Percentiles rank a stretch among this genome's conserved stretches.
These are phyloP conservation scores for Rhabditoides inermis DNA, from an alignment of 2,888 invertebrate species.

Conservation along the genomic window DNA sequence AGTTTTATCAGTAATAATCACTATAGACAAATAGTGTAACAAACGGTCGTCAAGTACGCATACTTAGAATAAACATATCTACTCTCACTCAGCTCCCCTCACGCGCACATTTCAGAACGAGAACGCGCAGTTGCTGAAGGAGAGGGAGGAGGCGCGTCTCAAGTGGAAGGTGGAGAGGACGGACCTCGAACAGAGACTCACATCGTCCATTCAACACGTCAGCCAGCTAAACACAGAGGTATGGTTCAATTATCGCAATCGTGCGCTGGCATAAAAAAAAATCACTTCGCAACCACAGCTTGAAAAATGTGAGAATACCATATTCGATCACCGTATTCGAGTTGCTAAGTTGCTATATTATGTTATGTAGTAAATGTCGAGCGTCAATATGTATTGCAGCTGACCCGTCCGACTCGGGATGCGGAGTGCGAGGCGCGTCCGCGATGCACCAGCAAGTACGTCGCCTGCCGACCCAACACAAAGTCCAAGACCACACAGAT, in stretches of 20 bases:
- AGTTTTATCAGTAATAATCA: no score
- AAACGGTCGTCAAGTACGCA: no score
- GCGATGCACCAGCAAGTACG: slow-evolving; percentile 42
- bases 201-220: slow-evolving; percentile 43
- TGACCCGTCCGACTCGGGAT: slow-evolving; percentile 35
- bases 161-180: slow-evolving; percentile 33
- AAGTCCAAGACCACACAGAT: slow-evolving; percentile 36
- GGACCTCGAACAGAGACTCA: slow-evolving; percentile 40
- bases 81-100: background rate
- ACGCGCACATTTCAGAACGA: slow-evolving; percentile 23
- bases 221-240: slow-evolving; percentile 18
- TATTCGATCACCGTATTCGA: no score
- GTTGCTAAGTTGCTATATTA: no score
- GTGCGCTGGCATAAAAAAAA: no score
- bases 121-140: slow-evolving; percentile 21
- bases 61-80: background rate
- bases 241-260: background rate
- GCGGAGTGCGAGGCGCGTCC: slow-evolving; percentile 46
- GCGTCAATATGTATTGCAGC: slow-evolving; percentile 22
- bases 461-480: slow-evolving; percentile 40
- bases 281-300: no score
- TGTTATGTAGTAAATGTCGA: no score
- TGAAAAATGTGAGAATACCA: no score
- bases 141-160: slow-evolving; percentile 37
- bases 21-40: no score